These are phyloP conservation scores for Drosophila paucipuncta DNA, from an alignment of 2,888 invertebrate genomes.

Conservation along the genomic window DNA sequence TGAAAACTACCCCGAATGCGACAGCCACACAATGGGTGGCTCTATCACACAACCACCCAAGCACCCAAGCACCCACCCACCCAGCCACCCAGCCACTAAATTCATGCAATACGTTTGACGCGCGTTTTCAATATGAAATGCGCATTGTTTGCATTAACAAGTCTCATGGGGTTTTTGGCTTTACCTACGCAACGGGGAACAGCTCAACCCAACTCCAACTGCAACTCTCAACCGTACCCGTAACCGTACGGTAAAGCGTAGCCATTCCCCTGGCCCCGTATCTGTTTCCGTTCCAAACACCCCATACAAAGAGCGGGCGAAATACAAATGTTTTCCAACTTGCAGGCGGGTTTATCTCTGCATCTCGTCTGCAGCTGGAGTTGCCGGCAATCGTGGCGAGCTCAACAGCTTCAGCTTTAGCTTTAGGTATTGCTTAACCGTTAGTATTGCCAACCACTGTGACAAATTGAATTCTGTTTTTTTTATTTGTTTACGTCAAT, in stretches of 20 bases:
- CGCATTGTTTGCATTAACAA: conserved; percentile 83
- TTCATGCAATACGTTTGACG: neutral
- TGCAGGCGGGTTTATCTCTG: conserved; percentile 49
- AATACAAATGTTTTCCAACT: conserved; percentile 72
- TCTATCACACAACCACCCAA: neutral
- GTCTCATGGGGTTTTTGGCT: conserved; percentile 71
- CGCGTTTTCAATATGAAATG: conserved; percentile 72
- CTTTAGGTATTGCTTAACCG: conserved; percentile 1
- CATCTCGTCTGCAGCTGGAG: neutral
- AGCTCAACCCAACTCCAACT: neutral
- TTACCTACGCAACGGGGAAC: conserved; percentile 50
- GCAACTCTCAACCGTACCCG: neutral
- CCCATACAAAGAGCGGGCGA: conserved; percentile 37
- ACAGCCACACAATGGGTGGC: conserved; percentile 9
- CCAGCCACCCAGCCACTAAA: conserved; percentile 3
- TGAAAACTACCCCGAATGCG: conserved; percentile 60
- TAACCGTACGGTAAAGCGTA: neutral
- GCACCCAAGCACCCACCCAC: neutral
- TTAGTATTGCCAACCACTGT: conserved; percentile 68
- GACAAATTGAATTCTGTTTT: conserved; percentile 81
- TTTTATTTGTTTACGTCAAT: neutral
- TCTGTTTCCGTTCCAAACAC: neutral
- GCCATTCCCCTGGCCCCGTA: neutral
- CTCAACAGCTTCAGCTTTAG: conserved; percentile 6
- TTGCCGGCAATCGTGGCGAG: conserved; percentile 7